Evolutionary conservation across 23 tunicate genomes (phyloP), one percentile per base, ranked within the genome.

Genomic region (Botrylloides violaceus): DNA sequence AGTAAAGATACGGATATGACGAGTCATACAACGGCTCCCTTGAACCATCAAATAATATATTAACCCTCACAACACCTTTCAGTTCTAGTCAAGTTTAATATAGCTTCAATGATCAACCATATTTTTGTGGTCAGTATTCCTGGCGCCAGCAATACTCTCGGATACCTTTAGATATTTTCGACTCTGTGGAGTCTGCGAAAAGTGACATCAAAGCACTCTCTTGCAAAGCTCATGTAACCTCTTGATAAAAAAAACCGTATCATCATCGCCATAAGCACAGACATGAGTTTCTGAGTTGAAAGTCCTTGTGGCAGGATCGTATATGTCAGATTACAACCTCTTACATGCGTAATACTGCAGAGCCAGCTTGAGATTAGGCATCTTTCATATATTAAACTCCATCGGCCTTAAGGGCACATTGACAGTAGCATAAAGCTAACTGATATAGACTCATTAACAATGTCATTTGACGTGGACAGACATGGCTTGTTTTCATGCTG

Each of bases 281-380:
- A 60, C 30, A 24, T 60, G n/a, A n/a, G 65, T 60, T 60, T 60
- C 32, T 24, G 30, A 60, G 30, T 60, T 60, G 15, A 43, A 43
- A 43, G 53, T 43, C 53, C 15, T 43, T 43, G 12, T 43, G 53
- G 53, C 53, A 43, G 53, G 1, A 15, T 60, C 32, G 74, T 68
- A 35, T 37, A 18, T 27, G 5, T 37, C 15, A 56, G 74, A 68
- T 68, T 68, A 68, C 74, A 68, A 68, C 74, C 26, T 36, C 74
- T 68, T 68, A 68, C 74, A 43, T 37, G 23, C 58, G 26, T 68
- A 68, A 68, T 68, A 24, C 74, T 23, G 49, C 74, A 32, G 28
- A 43, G 9, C 15, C 53, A 7, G 53, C 9, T 7, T 43, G 53
- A 15, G 53, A 43, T 43, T 43, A 43, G 53, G 53, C 53, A 43